Evolutionary conservation across 37 sponge, comb jelly and placozoan genomes (phyloP).

Genomic region (Spongilla lacustris): DNA sequence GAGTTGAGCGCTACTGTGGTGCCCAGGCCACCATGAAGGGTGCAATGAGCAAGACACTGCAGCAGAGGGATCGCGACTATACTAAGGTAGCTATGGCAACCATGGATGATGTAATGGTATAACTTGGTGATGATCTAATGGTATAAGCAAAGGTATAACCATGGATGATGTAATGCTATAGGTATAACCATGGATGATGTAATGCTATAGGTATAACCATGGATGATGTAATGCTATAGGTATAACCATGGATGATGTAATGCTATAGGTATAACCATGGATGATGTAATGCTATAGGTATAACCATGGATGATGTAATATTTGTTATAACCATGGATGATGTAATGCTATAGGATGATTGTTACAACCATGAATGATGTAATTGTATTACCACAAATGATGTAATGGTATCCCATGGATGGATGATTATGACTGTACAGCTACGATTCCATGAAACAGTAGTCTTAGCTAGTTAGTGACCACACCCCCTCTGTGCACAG

Average conservation of each 20-base stretch:
- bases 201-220: background rate
- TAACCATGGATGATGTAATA: too few relatives aligned
- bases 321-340: too few relatives aligned
- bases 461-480: too few relatives aligned
- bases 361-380: too few relatives aligned
- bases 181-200: background rate
- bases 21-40: background rate
- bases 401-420: too few relatives aligned
- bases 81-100: background rate
- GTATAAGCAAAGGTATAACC: too few relatives aligned
- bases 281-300: background rate
- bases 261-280: background rate
- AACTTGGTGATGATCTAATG: too few relatives aligned
- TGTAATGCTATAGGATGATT: too few relatives aligned
- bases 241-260: background rate
- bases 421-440: too few relatives aligned
- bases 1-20: conserved; percentile 3
- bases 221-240: background rate
- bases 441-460: too few relatives aligned
- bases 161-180: background rate
- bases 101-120: too few relatives aligned
- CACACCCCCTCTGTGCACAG: background rate
- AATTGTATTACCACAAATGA: too few relatives aligned
- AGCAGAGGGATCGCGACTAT: conserved; percentile 22
- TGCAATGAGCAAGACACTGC: background rate